A percentile compares a stretch with the other conserved stretches of the same genome.
Conservation (phyloP, 2,113 vertebrate genomes). For the Melanocharis versteri region DNA sequence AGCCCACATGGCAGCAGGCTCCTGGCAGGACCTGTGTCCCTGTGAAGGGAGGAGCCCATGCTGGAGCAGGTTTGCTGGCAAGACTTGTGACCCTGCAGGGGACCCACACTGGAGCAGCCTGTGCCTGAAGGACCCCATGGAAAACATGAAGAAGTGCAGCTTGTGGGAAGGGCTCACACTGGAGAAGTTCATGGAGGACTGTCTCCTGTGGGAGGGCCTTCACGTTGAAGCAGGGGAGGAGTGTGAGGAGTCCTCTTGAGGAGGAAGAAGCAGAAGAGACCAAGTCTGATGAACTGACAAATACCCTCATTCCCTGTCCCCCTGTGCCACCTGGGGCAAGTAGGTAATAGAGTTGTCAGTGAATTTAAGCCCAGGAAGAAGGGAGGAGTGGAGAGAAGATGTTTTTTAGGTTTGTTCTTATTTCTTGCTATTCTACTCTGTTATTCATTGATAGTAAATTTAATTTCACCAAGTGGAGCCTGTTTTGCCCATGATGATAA, state of each 20-base stretch:
- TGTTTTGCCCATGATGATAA: neutral
- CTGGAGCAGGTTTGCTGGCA: neutral
- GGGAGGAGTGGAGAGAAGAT: neutral
- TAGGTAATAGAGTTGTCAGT: neutral
- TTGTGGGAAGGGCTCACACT: rapidly evolving
- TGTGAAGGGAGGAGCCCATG: neutral
- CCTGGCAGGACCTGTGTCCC: neutral
- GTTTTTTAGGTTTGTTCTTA: neutral
- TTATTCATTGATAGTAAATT: neutral
- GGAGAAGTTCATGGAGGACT: neutral
- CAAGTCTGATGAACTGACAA: neutral
- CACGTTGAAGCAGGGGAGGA: rapidly evolving
- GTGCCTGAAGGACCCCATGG: neutral
- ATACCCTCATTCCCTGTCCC: rapidly evolving
- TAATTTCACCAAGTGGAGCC: neutral
- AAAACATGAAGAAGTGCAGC: neutral
- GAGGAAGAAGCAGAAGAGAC: neutral
- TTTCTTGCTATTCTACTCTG: neutral
- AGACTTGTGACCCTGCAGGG: neutral
- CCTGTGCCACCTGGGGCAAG: rapidly evolving
- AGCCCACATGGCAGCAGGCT: rapidly evolving
- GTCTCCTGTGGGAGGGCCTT: neutral
- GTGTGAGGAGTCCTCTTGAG: neutral
- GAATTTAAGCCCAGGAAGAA: neutral
- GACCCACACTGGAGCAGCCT: neutral